Percentiles rank a stretch among this genome's conserved stretches.
Conservation (phyloP, 2,888 invertebrate genomes). For the Celastrina argiolus region DNA sequence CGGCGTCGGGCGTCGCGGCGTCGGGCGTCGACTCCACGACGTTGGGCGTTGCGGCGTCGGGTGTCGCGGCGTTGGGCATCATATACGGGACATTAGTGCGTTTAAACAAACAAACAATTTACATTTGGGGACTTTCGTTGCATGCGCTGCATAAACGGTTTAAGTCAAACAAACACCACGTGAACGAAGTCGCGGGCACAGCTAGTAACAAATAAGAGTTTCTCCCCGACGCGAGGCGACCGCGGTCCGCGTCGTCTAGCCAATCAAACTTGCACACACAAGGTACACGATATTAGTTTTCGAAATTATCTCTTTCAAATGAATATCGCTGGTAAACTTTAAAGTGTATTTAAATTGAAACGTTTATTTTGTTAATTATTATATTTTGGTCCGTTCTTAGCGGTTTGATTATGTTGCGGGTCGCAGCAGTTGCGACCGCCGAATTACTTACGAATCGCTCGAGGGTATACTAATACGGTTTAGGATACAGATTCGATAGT, state of each 20-base stretch:
- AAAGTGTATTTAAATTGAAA: neutral
- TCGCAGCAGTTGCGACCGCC: neutral
- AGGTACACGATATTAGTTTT: neutral
- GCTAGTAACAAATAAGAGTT: too few relatives aligned
- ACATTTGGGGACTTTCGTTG: too few relatives aligned
- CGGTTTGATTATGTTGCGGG: neutral
- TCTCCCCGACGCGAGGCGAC: neutral
- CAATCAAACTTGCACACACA: neutral
- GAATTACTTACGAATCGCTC: neutral
- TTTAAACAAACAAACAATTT: too few relatives aligned
- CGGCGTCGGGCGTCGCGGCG: too few relatives aligned
- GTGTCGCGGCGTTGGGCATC: too few relatives aligned
- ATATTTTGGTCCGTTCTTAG: neutral
- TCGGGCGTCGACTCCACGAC: too few relatives aligned
- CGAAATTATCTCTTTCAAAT: neutral
- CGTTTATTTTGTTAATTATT: conserved; percentile 2
- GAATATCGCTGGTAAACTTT: neutral
- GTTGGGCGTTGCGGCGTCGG: too few relatives aligned
- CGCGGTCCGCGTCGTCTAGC: too few relatives aligned
- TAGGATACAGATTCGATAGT: neutral
- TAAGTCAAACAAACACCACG: too few relatives aligned
- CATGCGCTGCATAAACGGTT: too few relatives aligned
- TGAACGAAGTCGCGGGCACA: too few relatives aligned
- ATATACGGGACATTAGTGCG: too few relatives aligned
- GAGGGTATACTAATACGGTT: neutral